These are phyloP conservation scores for Streblospio benedicti DNA, from an alignment of 1,140 invertebrate species.

Conservation along the genomic window DNA sequence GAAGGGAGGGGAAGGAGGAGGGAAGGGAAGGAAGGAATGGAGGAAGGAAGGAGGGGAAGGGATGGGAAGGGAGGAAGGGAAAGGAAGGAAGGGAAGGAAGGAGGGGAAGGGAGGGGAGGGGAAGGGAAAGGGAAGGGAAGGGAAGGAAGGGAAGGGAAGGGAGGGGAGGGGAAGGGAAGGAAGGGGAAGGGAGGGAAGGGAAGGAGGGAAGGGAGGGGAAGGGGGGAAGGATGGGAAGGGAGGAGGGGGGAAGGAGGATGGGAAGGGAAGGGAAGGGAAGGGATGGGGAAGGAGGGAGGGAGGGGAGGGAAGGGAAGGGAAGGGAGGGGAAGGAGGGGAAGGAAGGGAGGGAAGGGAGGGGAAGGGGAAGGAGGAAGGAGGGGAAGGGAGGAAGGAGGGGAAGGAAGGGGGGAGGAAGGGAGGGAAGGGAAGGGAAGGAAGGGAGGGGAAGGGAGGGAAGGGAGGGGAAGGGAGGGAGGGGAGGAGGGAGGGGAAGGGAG, in stretches of 20 bases:
- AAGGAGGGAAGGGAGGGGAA: background rate
- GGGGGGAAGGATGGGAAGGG: background rate
- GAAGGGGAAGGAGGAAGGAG: too few relatives aligned
- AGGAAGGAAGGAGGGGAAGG: background rate
- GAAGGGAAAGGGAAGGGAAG: background rate
- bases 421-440: too few relatives aligned
- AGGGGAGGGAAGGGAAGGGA: too few relatives aligned
- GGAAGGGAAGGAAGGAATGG: background rate
- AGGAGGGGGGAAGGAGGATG: background rate
- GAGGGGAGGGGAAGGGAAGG: background rate
- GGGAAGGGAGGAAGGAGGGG: too few relatives aligned
- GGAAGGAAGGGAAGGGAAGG: background rate
- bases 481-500: too few relatives aligned
- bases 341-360: too few relatives aligned
- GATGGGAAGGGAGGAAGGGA: conserved; percentile 1
- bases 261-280: background rate
- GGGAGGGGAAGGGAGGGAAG: too few relatives aligned
- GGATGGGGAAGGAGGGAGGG: too few relatives aligned
- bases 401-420: too few relatives aligned
- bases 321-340: too few relatives aligned
- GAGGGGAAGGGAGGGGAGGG: background rate
- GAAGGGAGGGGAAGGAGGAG: background rate
- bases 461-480: too few relatives aligned
- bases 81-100: background rate
- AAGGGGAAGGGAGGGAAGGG: background rate